Conservation (phyloP, 2,113 vertebrate genomes). For the Nanorana parkeri region DNA sequence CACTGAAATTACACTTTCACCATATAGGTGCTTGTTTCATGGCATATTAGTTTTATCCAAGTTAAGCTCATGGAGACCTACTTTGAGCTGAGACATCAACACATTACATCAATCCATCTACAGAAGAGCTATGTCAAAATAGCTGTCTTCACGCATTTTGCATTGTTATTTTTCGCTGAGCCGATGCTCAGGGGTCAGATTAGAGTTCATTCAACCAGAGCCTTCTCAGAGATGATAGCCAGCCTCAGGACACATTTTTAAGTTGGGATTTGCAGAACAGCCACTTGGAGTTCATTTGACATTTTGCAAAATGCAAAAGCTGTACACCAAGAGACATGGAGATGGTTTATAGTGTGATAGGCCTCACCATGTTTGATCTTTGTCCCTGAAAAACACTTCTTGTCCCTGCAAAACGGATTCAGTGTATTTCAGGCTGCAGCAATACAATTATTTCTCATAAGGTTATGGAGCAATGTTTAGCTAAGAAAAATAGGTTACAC, state of each 20-base stretch:
- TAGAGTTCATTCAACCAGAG: constrained; percentile 52
- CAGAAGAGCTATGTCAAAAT: constrained; percentile 41
- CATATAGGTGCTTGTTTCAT: constrained; percentile 4
- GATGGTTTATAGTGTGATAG: neutral
- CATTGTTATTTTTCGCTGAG: constrained; percentile 55
- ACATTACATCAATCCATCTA: constrained; percentile 44
- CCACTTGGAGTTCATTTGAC: constrained; percentile 54
- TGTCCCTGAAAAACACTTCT: neutral
- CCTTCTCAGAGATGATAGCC: constrained; percentile 42
- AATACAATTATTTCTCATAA: too few relatives aligned
- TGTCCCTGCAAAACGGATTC: too few relatives aligned
- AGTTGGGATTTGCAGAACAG: constrained; percentile 53
- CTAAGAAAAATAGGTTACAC: too few relatives aligned
- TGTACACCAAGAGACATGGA: constrained; percentile 39
- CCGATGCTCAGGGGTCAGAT: constrained; percentile 51
- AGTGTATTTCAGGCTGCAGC: too few relatives aligned
- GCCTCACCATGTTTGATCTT: neutral
- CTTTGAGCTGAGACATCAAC: constrained; percentile 22
- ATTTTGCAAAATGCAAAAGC: constrained; percentile 53
- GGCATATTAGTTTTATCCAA: constrained; percentile 42
- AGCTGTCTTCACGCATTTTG: constrained; percentile 45
- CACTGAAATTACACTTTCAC: neutral
- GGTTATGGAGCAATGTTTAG: too few relatives aligned
- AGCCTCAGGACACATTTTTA: constrained; percentile 49
- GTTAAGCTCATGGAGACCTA: neutral